These are phyloP conservation scores for Orthonychiurus folsomi DNA, from an alignment of 2,888 invertebrate genomes.

Conservation along the genomic window DNA sequence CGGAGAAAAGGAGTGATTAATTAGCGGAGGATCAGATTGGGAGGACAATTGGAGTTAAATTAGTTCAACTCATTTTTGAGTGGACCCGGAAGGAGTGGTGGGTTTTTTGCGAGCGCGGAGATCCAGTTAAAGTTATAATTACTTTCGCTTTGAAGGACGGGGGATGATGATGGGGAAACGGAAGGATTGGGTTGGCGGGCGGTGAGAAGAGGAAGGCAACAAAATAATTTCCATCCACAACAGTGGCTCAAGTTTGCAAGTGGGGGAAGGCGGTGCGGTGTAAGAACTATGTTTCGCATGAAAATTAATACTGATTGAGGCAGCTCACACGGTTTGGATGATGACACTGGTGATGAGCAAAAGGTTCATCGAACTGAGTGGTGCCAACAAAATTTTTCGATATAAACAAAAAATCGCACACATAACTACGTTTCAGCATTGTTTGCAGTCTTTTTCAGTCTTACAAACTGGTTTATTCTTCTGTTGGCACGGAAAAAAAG, in stretches of 20 bases:
- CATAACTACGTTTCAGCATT: slow-evolving; percentile 13
- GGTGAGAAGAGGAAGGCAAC: slow-evolving; percentile 4
- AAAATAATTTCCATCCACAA: no score
- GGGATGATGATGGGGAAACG: background rate
- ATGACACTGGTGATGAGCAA: slow-evolving; percentile 13
- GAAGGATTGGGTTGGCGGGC: background rate
- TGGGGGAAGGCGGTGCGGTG: no score
- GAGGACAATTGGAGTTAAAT: background rate
- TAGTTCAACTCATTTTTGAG: background rate
- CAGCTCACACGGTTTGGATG: background rate
- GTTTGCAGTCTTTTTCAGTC: slow-evolving; percentile 18
- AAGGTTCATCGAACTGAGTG: slow-evolving; percentile 40
- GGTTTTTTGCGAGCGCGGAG: background rate
- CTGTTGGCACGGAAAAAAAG: background rate
- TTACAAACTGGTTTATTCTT: slow-evolving; percentile 13
- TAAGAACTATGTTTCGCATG: background rate
- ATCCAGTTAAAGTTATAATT: background rate
- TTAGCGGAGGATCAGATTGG: background rate
- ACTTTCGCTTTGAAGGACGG: background rate
- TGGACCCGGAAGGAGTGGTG: slow-evolving; percentile 1
- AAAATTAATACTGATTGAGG: background rate
- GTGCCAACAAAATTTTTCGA: slow-evolving; percentile 36
- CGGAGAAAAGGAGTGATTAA: no score
- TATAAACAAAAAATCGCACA: slow-evolving; percentile 32
- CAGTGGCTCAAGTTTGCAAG: no score